Percentiles rank a stretch among this genome's conserved stretches.
Evolutionary conservation across 2,888 invertebrate species (phyloP).

Genomic region (Eueremaeus valkanovi): DNA sequence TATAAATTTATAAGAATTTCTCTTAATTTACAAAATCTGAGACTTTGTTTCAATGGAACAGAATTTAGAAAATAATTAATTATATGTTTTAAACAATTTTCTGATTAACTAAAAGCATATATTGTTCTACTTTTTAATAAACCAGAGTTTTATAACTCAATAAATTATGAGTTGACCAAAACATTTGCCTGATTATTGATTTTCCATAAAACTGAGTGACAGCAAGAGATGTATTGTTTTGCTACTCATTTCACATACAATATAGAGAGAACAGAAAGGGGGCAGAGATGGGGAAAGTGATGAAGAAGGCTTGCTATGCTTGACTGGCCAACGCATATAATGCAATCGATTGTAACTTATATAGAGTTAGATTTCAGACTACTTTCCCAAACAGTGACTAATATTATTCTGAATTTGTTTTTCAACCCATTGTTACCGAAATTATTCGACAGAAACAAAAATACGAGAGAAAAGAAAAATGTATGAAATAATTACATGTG

Average conservation of each 20-base stretch:
- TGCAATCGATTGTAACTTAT: conserved; percentile 7
- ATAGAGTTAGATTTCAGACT: conserved; percentile 7
- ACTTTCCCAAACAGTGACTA: background rate
- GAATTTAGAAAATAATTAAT: too few relatives aligned
- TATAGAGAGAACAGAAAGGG: background rate
- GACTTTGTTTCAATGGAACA: too few relatives aligned
- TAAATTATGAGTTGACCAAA: background rate
- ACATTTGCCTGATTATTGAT: background rate
- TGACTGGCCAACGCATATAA: background rate
- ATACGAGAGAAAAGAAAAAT: background rate
- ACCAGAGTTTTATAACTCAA: background rate
- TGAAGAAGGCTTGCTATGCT: background rate
- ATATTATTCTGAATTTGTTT: background rate
- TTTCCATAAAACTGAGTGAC: background rate
- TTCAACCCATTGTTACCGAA: background rate
- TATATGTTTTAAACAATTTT: too few relatives aligned
- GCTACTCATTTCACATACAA: background rate
- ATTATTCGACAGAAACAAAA: background rate
- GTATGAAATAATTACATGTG: background rate
- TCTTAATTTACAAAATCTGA: too few relatives aligned
- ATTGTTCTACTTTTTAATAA: too few relatives aligned
- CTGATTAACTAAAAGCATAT: too few relatives aligned
- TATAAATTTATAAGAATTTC: too few relatives aligned
- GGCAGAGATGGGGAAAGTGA: too few relatives aligned
- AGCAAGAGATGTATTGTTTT: background rate